These are phyloP conservation scores for Anguilla japonica DNA, from an alignment of 2,113 vertebrate genomes.

Conservation along the genomic window DNA sequence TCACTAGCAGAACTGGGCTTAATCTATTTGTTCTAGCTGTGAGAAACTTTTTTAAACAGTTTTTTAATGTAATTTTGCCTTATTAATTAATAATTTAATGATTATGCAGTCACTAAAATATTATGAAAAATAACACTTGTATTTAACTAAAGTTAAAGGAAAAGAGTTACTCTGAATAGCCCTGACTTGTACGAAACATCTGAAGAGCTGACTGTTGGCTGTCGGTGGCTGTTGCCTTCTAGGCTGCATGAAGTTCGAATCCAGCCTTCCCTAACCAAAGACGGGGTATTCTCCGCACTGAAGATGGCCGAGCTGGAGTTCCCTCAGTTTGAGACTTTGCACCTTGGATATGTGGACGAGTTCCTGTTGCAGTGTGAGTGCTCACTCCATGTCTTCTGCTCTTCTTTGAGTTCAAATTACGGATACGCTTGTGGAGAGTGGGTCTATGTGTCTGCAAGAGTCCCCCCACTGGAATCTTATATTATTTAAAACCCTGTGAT, in stretches of 20 bases:
- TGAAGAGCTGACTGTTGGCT: background rate
- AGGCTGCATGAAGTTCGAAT: constrained; percentile 98
- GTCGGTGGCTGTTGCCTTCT: constrained; percentile 25
- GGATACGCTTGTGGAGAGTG: too few species aligned
- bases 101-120: background rate
- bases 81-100: background rate
- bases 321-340: constrained; percentile 97
- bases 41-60: background rate
- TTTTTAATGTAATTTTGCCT: background rate
- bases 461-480: too few species aligned
- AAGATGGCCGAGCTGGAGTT: constrained; percentile 99
- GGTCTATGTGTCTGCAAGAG: too few species aligned
- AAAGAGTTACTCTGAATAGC: background rate
- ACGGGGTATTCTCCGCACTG: constrained; percentile 95
- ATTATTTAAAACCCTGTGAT: too few species aligned
- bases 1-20: too few species aligned
- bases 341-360: constrained; percentile 96
- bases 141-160: background rate
- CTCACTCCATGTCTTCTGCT: background rate
- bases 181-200: background rate
- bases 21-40: background rate
- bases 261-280: constrained; percentile 98
- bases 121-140: background rate
- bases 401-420: too few species aligned
- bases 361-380: constrained; percentile 94